Base-by-base conservation (phyloP, 2,797 vertebrate genomes). In the Pangasius krempfi region DNA sequence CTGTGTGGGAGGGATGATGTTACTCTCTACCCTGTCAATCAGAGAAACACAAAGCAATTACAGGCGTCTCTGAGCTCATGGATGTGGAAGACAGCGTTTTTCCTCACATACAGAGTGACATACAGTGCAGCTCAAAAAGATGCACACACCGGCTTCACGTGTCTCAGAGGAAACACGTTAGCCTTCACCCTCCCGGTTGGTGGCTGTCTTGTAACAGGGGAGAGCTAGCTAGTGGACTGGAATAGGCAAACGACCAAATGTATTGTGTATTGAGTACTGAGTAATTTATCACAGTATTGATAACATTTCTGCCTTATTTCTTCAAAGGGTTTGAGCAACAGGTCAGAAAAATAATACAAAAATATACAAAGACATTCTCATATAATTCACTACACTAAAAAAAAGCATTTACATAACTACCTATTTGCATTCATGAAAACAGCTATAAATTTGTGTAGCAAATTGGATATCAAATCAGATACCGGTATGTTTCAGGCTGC, bases 401-500 rank as follows among this genome's bases (percentile, higher is more conserved):
- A 12, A 22, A 58, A 58, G 25, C 20, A 3, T 40, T 27, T 14
- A 58, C 7, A 4, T 25, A 22, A 37, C 22, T 37, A 58, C 20
- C 20, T n/a, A 52, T 76, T n/a, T 76, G 27, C 2, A 78, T 37
- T 37, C 30, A 58, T 22, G n/a, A 56, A 58, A 58, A 33, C 52
- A 80, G 47, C 13, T 12, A 37, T 6, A 58, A 4, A 25, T 37
- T 9, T 58, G 54, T 44, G 80, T 9, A 60, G 20, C 33, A 82
- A 60, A 81, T 60, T 44, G 80, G 80, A 62, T 62, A 82, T 44
- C 56, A 27, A n/a, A 68, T 68, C 60, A 47, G 47, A 62, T 50
- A 2, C 68, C 75, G 70, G 10, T 62, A 16, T 18, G n/a, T 76
- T 76, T 84, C 54, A 62, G 12, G 16, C 64, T 64, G 60, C n/a